A percentile compares a stretch with the other conserved stretches of the same genome.
Evolutionary conservation across 1,140 invertebrate genomes (phyloP).

Genomic region (Pseudomyrmex pallidus): DNA sequence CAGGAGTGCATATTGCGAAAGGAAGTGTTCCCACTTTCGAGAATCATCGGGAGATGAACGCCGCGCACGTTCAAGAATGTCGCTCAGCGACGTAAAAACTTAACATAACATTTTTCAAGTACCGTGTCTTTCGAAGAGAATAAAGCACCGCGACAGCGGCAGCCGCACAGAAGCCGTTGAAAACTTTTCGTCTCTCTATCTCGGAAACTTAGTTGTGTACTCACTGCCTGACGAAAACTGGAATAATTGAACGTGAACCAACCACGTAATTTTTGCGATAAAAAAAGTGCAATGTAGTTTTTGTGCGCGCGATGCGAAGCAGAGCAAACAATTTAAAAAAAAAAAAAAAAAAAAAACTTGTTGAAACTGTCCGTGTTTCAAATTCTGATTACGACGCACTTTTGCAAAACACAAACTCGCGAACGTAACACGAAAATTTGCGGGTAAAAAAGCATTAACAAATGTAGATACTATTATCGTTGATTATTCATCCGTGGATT

Average conservation of each 20-base stretch:
- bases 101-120: slow-evolving; percentile 57
- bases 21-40: not conserved
- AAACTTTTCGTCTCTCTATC: slow-evolving; percentile 18
- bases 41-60: slow-evolving; percentile 31
- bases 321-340: slow-evolving; percentile 27
- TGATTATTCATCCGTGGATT: slow-evolving; percentile 50
- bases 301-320: slow-evolving; percentile 2
- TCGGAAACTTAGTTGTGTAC: slow-evolving; percentile 51
- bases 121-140: slow-evolving; percentile 24
- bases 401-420: not conserved
- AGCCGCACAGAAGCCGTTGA: slow-evolving; percentile 45
- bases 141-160: slow-evolving; percentile 32
- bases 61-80: slow-evolving; percentile 22
- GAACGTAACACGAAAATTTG: slow-evolving; percentile 17
- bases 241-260: slow-evolving; percentile 56
- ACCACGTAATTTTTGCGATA: slow-evolving; percentile 54
- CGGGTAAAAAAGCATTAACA: slow-evolving; percentile 10
- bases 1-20: not conserved
- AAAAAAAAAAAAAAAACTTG: slow-evolving; percentile 16
- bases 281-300: slow-evolving; percentile 45
- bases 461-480: slow-evolving; percentile 32
- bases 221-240: slow-evolving; percentile 22
- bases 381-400: slow-evolving; percentile 39
- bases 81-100: slow-evolving; percentile 35
- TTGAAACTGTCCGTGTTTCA: slow-evolving; percentile 36